These are phyloP conservation scores for Cyprinodon tularosa DNA, from an alignment of 2,113 vertebrate species.

Conservation along the genomic window DNA sequence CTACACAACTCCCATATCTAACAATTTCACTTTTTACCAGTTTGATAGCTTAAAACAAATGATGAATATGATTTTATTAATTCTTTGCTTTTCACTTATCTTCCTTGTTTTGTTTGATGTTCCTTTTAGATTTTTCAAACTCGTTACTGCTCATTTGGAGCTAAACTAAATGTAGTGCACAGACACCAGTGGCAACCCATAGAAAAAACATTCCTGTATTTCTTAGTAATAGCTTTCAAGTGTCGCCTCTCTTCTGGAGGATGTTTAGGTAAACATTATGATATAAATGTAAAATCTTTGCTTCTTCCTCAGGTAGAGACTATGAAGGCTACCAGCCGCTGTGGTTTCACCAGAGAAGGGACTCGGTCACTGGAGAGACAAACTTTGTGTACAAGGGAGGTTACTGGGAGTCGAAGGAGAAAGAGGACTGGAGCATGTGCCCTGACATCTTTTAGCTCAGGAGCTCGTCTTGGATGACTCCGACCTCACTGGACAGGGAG, in stretches of 20 bases:
- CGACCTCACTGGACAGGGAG: slow-evolving; percentile 47
- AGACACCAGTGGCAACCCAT: slow-evolving; percentile 36
- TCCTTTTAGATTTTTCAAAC: slow-evolving; percentile 6
- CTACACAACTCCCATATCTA: background rate
- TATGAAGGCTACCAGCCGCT: slow-evolving; percentile 86
- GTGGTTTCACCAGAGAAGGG: slow-evolving; percentile 93
- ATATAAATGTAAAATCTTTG: slow-evolving; percentile 30
- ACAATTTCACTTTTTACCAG: background rate
- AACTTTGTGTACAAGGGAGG: slow-evolving; percentile 92
- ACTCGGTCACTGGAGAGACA: slow-evolving; percentile 88
- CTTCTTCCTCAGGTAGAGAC: slow-evolving; percentile 83
- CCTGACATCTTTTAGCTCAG: slow-evolving; percentile 92
- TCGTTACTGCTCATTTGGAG: slow-evolving; percentile 27
- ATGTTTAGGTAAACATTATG: background rate
- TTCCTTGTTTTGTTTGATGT: slow-evolving; percentile 1
- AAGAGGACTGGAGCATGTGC: slow-evolving; percentile 89
- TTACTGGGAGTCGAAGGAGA: slow-evolving; percentile 97
- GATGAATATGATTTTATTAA: background rate
- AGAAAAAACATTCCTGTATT: slow-evolving; percentile 19
- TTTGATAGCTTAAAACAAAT: background rate
- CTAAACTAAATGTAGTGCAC: slow-evolving; percentile 32
- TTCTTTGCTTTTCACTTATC: slow-evolving; percentile 2
- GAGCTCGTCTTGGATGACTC: slow-evolving; percentile 21
- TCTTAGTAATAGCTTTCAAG: slow-evolving; percentile 35
- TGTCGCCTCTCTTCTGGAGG: slow-evolving; percentile 31